Evolutionary conservation across 2,888 invertebrate species (phyloP), one percentile per base, ranked within the genome.

Genomic region (Ecdyonurus torrentis): DNA sequence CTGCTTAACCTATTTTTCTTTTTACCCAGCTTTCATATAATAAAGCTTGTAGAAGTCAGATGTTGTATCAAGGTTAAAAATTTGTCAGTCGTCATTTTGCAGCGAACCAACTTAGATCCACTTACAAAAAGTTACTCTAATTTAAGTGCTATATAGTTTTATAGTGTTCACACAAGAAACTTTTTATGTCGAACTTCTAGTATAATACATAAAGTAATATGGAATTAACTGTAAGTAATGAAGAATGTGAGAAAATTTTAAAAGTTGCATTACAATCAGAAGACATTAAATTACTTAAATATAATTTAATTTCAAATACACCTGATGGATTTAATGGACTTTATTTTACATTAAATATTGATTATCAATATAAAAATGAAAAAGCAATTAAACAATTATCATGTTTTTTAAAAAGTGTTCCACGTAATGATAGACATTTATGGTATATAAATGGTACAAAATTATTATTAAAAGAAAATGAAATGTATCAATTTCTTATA

Each of bases 291-390:
- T 55, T 55, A 20, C 5, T 55, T 55, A 20, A 22, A 20, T 20
- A 55, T 55, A n/a, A 22, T 10, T 20, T 55, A 7, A 22, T 20
- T 18, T 55, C 55, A n/a, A 55, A 55, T 22, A 20, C 55, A 22
- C 55, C 55, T 7, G n/a, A 55, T 22, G 55, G 55, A 55, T 55
- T 55, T 22, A 55, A 55, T 55, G 55, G 55, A n/a, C 55, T 55
- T 22, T 55, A 55, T 22, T 55, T 10, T 22, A 55, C 10, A 5
- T 5, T 55, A 5, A 10, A 10, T 10, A 18, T 55, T 55, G 20
- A 55, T 18, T 55, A 55, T 55, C 5, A n/a, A 55, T 22, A 18
- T 5, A 55, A 20, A 18, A 20, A 55, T 55, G 5, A 7, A 20
- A n/a, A 55, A 22, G 19, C 5, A 22, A 22, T 22, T n/a, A 20